Percentiles rank a stretch among this genome's conserved stretches.
Evolutionary conservation across 2,888 invertebrate species (phyloP).

Genomic region (Sphaerophoria rueppellii): DNA sequence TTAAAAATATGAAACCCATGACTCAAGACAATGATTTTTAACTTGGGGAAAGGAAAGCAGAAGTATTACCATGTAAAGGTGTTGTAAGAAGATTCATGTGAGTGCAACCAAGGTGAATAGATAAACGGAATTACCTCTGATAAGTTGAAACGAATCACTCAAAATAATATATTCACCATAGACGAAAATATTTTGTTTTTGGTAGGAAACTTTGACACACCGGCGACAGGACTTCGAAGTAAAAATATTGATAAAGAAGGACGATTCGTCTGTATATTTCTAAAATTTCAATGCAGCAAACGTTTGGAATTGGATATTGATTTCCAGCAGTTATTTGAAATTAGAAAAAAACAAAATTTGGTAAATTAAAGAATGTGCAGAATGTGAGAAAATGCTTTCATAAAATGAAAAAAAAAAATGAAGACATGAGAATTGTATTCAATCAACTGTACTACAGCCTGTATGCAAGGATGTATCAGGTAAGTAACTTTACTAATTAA

Average conservation of each 20-base stretch:
- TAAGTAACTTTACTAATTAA: too few species aligned
- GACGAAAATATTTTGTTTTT: conserved; percentile 33
- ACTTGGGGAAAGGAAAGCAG: background rate
- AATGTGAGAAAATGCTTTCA: background rate
- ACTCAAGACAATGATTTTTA: background rate
- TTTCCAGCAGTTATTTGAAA: conserved; percentile 23
- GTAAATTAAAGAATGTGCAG: background rate
- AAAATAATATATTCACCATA: conserved; percentile 13
- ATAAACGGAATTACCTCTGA: conserved; percentile 29
- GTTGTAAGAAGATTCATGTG: conserved; percentile 2
- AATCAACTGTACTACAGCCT: too few species aligned
- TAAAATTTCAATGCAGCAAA: conserved; percentile 26
- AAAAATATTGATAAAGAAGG: conserved; percentile 50
- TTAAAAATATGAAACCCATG: background rate
- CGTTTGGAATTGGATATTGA: background rate
- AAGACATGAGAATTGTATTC: too few species aligned
- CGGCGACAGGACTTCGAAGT: conserved; percentile 46
- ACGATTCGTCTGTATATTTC: conserved; percentile 44
- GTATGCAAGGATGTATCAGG: too few species aligned
- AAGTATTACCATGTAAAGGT: conserved; percentile 7
- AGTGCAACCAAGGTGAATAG: background rate
- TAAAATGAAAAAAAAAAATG: background rate
- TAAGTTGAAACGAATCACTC: background rate
- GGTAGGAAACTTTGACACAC: conserved; percentile 42
- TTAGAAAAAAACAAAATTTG: conserved; percentile 26